Conservation (phyloP, 2,797 vertebrate genomes). For the Acipenser transmontanus region DNA sequence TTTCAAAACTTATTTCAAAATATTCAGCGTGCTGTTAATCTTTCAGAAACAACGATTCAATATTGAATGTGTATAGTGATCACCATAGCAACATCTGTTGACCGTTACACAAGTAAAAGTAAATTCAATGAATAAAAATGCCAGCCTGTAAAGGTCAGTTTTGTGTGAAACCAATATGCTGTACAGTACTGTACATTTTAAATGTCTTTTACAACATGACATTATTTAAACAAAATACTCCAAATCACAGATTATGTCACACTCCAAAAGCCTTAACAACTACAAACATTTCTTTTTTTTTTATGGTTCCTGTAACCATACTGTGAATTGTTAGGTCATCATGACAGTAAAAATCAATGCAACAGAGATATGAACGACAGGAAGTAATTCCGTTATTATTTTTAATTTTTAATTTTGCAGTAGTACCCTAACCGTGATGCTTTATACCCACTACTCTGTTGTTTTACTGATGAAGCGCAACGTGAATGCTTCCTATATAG, state of each 20-base stretch:
- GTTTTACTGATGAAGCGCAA: too few relatives aligned
- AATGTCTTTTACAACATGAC: not conserved
- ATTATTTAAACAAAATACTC: slow-evolving; percentile 1
- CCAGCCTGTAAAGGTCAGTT: slow-evolving; percentile 1
- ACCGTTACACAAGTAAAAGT: not conserved
- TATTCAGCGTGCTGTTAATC: not conserved
- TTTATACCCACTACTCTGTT: too few relatives aligned
- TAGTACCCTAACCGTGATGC: too few relatives aligned
- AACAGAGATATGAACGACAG: too few relatives aligned
- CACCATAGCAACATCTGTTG: slow-evolving; percentile 1
- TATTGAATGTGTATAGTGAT: not conserved
- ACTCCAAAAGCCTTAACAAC: not conserved
- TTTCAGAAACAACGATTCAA: not conserved
- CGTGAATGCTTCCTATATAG: too few relatives aligned
- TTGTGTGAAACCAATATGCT: not conserved
- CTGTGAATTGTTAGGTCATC: too few relatives aligned
- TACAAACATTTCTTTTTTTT: not conserved
- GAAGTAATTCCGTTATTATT: too few relatives aligned
- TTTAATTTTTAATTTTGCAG: too few relatives aligned
- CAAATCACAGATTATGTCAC: not conserved
- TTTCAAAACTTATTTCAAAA: not conserved
- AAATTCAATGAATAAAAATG: slow-evolving; percentile 6
- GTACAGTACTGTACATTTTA: slow-evolving; percentile 4
- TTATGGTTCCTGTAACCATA: too few relatives aligned
- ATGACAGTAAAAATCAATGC: too few relatives aligned